Evolutionary conservation across 2,113 vertebrate species (phyloP), one percentile per base, ranked within the genome.

Genomic region (Salminus brasiliensis): DNA sequence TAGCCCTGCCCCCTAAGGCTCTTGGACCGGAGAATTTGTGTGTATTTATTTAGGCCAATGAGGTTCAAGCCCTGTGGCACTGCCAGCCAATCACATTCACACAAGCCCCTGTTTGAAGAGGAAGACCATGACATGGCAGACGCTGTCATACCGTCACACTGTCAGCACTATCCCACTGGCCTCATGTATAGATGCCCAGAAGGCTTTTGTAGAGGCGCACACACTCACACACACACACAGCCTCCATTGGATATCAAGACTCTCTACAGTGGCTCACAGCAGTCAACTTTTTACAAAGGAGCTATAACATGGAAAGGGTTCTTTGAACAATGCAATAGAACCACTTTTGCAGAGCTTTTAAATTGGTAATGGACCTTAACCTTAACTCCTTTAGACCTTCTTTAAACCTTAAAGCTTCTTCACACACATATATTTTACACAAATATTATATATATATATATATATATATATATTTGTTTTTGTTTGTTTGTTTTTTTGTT

Each of bases 1-100:
- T 41, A 63, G 15, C 5, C 12, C n/a, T 32, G 30, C 18, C 13
- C 57, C 72, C 62, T 23, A 29, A 36, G 60, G 30, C 60, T 36
- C 43, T 34, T 49, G 11, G 34, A 32, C 60, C 36, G 45, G n/a
- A 43, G 11, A 27, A n/a, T 39, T 18, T 66, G 30, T 66, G 25
- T 52, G 41, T 3, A 23, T 45, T 25, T 21, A 32, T 68, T 13
- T 78, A 59, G 55, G 59, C 55, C 57, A 72, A 52, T 72, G 21
- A 70, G 49, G 36, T 47, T 59, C 5, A 21, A 55, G 34, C 72
- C 32, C 43, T 8, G 5, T 36, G 76, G 8, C 66, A 32, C 45
- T 29, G 4, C 7, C 36, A 76, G 25, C 66, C 21, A 7, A 49
- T 71, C 52, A 71, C 52, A 52, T 32, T 71, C 52, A 71, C 52